Percentiles rank a stretch among this genome's conserved stretches.
Conservation (phyloP, 1,140 invertebrate genomes). For the Tetragonula clypearis region DNA sequence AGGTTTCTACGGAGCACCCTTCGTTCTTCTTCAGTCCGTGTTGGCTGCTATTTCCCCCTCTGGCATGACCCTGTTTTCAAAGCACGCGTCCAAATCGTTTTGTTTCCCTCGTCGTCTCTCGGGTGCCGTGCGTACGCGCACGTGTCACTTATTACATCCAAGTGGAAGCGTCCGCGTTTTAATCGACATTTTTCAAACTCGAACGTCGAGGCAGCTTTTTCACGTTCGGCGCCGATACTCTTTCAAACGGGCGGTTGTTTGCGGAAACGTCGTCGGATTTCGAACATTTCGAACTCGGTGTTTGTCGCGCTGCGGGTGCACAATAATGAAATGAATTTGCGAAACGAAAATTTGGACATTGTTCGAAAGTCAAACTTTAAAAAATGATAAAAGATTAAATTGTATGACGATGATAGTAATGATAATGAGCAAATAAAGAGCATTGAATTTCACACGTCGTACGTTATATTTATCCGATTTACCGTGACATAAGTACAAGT, state of each 20-base stretch:
- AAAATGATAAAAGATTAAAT: too few species aligned
- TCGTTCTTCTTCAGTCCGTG: neutral
- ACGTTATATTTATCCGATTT: too few species aligned
- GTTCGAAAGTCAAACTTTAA: too few species aligned
- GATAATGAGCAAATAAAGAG: too few species aligned
- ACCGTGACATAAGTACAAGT: too few species aligned
- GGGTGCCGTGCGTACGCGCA: neutral
- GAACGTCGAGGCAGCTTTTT: neutral
- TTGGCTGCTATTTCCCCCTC: neutral
- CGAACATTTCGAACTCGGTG: too few species aligned
- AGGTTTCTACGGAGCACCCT: slow-evolving; percentile 48
- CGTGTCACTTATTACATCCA: neutral
- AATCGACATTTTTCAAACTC: neutral
- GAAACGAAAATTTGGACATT: too few species aligned
- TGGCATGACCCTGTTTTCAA: slow-evolving; percentile 37
- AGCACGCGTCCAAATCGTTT: slow-evolving; percentile 35
- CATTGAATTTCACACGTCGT: too few species aligned
- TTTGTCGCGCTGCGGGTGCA: too few species aligned
- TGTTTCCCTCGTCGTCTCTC: neutral
- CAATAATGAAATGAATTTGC: too few species aligned
- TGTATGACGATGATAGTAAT: too few species aligned
- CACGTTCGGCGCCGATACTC: neutral
- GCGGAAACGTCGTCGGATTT: neutral
- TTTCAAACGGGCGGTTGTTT: neutral
- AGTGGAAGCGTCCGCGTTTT: neutral